phyloP scores from a whole-genome alignment of 2,888 invertebrate genomes.

The Pachydiplax longipennis region DNA sequence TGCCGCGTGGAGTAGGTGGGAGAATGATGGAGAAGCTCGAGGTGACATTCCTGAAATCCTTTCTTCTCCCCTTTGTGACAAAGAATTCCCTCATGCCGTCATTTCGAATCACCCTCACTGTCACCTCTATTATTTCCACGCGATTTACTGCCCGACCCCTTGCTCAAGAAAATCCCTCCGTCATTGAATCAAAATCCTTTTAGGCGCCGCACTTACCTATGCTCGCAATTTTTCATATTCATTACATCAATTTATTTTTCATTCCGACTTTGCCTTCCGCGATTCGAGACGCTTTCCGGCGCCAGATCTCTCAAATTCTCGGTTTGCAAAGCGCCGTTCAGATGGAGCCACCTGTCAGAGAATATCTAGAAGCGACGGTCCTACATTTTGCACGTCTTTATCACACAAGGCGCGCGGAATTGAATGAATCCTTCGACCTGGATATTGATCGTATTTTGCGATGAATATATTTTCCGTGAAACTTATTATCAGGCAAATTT shows the following conservation, averaged over 20 bases:
- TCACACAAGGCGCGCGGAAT: neutral
- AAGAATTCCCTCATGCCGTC: neutral
- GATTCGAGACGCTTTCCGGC: neutral
- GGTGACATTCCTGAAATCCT: neutral
- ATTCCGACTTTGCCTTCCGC: neutral
- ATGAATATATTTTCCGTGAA: too few species aligned
- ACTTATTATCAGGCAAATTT: too few species aligned
- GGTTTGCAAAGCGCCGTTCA: neutral
- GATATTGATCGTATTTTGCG: too few species aligned
- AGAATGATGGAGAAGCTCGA: neutral
- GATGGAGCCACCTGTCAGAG: neutral
- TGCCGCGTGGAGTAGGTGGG: neutral
- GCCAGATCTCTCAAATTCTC: neutral
- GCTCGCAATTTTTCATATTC: neutral
- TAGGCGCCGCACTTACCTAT: neutral
- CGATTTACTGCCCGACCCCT: neutral
- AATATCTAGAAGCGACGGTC: neutral
- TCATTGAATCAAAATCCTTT: neutral
- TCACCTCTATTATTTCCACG: neutral
- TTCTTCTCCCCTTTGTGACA: neutral
- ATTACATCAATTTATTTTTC: neutral
- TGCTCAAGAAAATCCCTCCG: neutral
- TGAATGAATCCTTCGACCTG: too few species aligned
- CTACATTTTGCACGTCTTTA: neutral
- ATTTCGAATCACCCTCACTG: neutral